Evolutionary conservation across 2,113 vertebrate species (phyloP).

Genomic region (Tragelaphus imberbis): DNA sequence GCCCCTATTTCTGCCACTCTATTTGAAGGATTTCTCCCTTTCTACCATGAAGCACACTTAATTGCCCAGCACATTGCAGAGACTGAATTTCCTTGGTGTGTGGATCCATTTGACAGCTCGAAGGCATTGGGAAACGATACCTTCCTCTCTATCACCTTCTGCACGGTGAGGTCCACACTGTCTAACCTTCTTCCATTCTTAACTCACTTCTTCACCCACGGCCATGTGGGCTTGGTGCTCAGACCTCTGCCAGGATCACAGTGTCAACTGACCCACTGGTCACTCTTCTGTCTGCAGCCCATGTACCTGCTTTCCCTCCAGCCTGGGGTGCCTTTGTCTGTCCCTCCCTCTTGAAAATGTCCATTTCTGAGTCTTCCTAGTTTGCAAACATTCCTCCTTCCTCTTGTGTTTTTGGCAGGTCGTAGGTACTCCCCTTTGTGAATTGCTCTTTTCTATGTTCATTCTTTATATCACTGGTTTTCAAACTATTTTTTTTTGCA

Average conservation of each 20-base stretch:
- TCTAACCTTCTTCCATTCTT: neutral
- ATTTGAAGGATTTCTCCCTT: neutral
- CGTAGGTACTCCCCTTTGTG: neutral
- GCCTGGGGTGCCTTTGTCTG: neutral
- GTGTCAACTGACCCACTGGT: neutral
- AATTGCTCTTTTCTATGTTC: neutral
- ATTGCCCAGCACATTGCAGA: neutral
- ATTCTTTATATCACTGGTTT: neutral
- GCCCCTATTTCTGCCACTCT: neutral
- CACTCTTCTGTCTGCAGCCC: neutral
- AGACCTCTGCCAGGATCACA: neutral
- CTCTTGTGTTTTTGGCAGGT: neutral
- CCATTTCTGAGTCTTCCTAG: neutral
- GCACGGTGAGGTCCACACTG: neutral
- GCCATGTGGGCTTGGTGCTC: neutral
- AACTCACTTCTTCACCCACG: neutral
- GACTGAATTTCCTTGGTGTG: neutral
- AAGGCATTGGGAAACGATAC: neutral
- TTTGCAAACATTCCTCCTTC: neutral
- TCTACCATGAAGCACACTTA: neutral
- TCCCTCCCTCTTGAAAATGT: neutral
- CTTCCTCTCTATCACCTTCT: neutral
- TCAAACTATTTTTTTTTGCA: neutral
- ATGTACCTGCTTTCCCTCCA: neutral
- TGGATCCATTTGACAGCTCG: neutral